Percentiles rank a stretch among this genome's conserved stretches.
Conservation (phyloP, 2,888 invertebrate species). For the Merodon equestris region DNA sequence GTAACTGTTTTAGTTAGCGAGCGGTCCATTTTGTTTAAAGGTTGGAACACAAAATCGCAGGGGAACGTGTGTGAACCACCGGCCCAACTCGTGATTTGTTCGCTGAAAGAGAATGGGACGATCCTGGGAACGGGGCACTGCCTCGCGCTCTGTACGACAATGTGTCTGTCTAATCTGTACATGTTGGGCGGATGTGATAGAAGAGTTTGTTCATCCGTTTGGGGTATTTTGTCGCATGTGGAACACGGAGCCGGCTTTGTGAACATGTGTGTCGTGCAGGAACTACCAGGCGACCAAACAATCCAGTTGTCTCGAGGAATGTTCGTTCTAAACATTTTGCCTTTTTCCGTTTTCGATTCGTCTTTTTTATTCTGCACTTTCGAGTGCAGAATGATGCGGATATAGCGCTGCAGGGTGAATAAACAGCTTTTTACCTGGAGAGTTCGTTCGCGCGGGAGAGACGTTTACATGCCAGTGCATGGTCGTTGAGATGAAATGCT, state of each 20-base stretch:
- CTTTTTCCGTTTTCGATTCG: too few species aligned
- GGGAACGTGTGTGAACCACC: conserved; percentile 6
- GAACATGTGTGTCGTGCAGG: conserved; percentile 65
- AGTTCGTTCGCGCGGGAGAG: too few species aligned
- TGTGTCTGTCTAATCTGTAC: too few species aligned
- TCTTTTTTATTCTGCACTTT: too few species aligned
- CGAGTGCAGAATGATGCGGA: too few species aligned
- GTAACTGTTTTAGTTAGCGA: conserved; percentile 79
- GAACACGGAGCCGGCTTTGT: conserved; percentile 28
- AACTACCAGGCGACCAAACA: conserved; percentile 53
- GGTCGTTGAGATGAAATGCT: too few species aligned
- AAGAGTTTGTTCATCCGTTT: conserved; percentile 13
- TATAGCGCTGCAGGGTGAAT: too few species aligned
- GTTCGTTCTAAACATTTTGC: neutral
- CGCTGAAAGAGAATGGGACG: conserved; percentile 1
- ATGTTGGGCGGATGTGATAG: neutral
- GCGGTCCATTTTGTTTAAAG: conserved; percentile 77
- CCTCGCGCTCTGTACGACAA: neutral
- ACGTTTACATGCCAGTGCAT: too few species aligned
- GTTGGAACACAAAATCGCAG: conserved; percentile 59
- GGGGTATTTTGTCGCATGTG: neutral
- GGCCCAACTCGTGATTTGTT: neutral
- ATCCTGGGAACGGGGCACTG: neutral
- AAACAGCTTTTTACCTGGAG: too few species aligned
- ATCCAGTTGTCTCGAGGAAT: neutral